phyloP scores from a whole-genome alignment of 2,888 invertebrate species.

The Liopterus haemorrhoidalis region DNA sequence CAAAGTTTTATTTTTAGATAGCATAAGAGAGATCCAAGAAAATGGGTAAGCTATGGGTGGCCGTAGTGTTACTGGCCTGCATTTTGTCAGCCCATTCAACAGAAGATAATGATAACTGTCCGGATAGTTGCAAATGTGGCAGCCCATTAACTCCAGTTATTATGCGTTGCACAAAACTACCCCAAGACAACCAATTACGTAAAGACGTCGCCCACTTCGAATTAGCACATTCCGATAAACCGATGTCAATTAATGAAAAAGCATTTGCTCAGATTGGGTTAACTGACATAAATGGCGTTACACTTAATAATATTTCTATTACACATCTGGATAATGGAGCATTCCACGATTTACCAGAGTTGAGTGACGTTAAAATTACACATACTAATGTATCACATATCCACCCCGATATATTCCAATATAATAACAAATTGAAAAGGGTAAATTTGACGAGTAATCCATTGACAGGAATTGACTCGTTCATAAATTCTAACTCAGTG shows the following conservation, averaged over 20 bases:
- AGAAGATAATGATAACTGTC: conserved; percentile 10
- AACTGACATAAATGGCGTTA: conserved; percentile 59
- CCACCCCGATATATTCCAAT: conserved; percentile 64
- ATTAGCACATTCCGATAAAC: conserved; percentile 44
- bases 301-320: conserved; percentile 65
- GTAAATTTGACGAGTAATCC: conserved; percentile 66
- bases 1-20: too few species aligned
- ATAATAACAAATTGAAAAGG: conserved; percentile 58
- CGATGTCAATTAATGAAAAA: conserved; percentile 55
- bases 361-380: conserved; percentile 64
- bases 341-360: conserved; percentile 60
- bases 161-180: conserved; percentile 32
- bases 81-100: not conserved
- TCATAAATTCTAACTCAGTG: conserved; percentile 32
- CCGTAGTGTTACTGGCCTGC: conserved; percentile 14
- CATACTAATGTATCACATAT: conserved; percentile 61
- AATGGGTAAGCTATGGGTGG: conserved; percentile 8
- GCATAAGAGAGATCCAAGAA: conserved; percentile 12
- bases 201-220: conserved; percentile 18
- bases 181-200: conserved; percentile 32
- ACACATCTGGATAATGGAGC: conserved; percentile 60
- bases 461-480: conserved; percentile 54
- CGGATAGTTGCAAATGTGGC: conserved; percentile 33
- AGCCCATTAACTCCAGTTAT: conserved; percentile 31
- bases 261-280: conserved; percentile 60